Percentiles rank a stretch among this genome's conserved stretches.
phyloP scores from a whole-genome alignment of 2,888 invertebrate genomes.

The Noctua janthe region DNA sequence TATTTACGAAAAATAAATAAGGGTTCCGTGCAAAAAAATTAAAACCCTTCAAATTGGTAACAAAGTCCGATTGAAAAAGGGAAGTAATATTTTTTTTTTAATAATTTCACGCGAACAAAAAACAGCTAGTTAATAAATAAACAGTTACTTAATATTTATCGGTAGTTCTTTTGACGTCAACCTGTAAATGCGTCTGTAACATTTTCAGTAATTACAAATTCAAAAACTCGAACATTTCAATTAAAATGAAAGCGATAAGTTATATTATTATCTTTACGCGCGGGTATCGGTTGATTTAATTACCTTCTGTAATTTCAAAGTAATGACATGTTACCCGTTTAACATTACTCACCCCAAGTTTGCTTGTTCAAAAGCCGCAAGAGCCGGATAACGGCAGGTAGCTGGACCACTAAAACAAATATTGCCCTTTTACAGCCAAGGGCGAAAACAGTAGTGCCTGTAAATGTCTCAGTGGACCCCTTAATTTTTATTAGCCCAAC shows the following conservation, averaged over 20 bases:
- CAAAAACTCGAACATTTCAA: background rate
- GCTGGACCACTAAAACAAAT: constrained; percentile 63
- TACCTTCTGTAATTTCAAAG: constrained; percentile 47
- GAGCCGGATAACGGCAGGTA: constrained; percentile 60
- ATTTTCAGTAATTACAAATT: background rate
- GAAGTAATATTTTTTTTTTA: no score
- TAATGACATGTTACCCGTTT: constrained; percentile 47
- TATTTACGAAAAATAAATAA: no score
- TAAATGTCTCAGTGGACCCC: constrained; percentile 75
- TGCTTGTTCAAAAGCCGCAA: constrained; percentile 61
- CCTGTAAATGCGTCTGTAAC: background rate
- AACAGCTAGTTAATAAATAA: background rate
- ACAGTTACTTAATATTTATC: background rate
- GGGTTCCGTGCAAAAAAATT: no score
- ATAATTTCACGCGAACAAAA: background rate
- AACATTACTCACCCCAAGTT: constrained; percentile 53
- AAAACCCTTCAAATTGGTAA: no score
- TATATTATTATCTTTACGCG: constrained; percentile 9
- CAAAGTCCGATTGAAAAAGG: no score
- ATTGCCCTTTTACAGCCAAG: constrained; percentile 63
- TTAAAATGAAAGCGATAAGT: background rate
- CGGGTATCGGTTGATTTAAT: constrained; percentile 42
- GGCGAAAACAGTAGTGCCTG: constrained; percentile 67
- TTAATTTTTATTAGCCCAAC: constrained; percentile 76
- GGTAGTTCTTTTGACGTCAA: background rate